Base-by-base conservation (phyloP, 2,113 vertebrate genomes). In the Entelurus aequoreus region DNA sequence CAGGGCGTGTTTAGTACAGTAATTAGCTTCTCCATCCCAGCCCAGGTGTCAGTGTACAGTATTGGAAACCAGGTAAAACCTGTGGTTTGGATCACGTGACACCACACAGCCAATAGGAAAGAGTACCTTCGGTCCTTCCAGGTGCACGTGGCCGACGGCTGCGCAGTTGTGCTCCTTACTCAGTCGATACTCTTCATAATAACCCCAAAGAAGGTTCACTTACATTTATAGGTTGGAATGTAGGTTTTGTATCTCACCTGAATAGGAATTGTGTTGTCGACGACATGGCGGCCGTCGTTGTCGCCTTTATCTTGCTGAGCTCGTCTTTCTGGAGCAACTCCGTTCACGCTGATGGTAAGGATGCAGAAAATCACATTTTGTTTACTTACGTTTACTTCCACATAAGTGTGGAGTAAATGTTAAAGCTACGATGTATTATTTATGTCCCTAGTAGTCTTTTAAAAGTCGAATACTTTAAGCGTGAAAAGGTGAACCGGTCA, bases 221-320 rank as follows among this genome's bases (percentile, higher is more conserved):
- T 15, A 37, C 11, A 6, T 16, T 49, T 49, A 53, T 35, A 11
- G 5, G 14, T 7, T 19, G 16, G 16, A 57, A 57, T 21, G 7
- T 1, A 37, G 35, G 10, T 1, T n/a, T 40, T 7, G 19, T 10
- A 16, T 2, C 36, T 21, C 11, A 7, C 12, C 12, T 54, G 28
- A 66, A 47, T 50, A 60, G n/a, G 64, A 48, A 62, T 46, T 54
- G 49, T 21, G 52, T 16, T 40, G 47, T n/a, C 6, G 40, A 56
- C 37, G 50, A 72, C 63, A 87, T 86, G 84, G 72, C 74, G 53
- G 9, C 50, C 56, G 40, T 76, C 75, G 51, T 68, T 50, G 46
- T 66, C 44, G 69, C 49, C n/a, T 50, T 81, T 19, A 21, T 80
- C 1, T 8, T 86, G 51, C 4, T 72, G n/a, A 70, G 48, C n/a